phyloP scores from a whole-genome alignment of 2,888 invertebrate genomes.

The Drosophila nr. perissopoda region DNA sequence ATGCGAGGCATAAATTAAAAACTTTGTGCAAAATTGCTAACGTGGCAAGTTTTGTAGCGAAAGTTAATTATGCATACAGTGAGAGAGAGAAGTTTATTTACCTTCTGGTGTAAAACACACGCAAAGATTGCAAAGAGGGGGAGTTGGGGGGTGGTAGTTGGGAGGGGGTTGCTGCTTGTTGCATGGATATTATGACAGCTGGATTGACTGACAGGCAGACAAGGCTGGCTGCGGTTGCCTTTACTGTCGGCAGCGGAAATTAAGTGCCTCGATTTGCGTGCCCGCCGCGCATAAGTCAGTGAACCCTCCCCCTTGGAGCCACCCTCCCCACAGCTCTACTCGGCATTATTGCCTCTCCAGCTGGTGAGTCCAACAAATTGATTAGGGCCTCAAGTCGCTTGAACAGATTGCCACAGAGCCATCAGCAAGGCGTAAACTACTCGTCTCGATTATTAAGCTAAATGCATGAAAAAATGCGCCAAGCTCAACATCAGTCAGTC shows the following conservation, averaged over 20 bases:
- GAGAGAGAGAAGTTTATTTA: conserved; percentile 59
- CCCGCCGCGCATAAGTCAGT: conserved; percentile 81
- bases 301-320: background rate
- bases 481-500: conserved; percentile 12
- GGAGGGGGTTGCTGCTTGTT: background rate
- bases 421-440: conserved; percentile 53
- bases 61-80: conserved; percentile 75
- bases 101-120: conserved; percentile 65
- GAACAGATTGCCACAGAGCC: conserved; percentile 23
- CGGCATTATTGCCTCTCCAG: background rate
- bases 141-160: background rate
- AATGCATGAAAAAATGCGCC: conserved; percentile 30
- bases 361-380: conserved; percentile 45
- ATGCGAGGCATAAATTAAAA: conserved; percentile 60
- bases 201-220: conserved; percentile 54
- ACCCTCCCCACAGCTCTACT: background rate
- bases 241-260: conserved; percentile 72
- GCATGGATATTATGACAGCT: conserved; percentile 69
- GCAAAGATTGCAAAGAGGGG: conserved; percentile 39
- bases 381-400: conserved; percentile 38
- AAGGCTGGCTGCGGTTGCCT: conserved; percentile 44
- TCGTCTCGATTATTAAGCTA: conserved; percentile 45
- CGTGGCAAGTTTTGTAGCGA: conserved; percentile 53
- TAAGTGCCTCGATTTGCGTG: conserved; percentile 81
- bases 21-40: conserved; percentile 36